Percentiles rank a stretch among this genome's conserved stretches.
Evolutionary conservation across 2,888 invertebrate species (phyloP).

Genomic region (Caenorhabditis sulstoni): DNA sequence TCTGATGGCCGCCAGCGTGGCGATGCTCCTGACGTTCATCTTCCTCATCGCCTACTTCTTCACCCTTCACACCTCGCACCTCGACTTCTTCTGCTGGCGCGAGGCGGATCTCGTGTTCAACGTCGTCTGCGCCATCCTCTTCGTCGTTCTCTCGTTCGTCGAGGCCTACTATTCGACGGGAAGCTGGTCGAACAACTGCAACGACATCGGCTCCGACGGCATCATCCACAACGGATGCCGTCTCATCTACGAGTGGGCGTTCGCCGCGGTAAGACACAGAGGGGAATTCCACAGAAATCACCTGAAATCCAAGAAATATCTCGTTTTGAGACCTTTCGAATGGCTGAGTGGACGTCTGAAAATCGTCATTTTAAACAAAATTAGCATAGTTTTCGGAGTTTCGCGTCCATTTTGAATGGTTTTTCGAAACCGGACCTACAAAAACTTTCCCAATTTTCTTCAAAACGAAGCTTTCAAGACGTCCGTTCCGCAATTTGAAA

Average conservation of each 20-base stretch:
- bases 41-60: slow-evolving; percentile 78
- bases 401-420: too few relatives aligned
- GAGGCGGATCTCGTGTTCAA: slow-evolving; percentile 76
- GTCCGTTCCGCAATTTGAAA: too few relatives aligned
- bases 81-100: slow-evolving; percentile 78
- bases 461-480: too few relatives aligned
- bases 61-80: slow-evolving; percentile 73
- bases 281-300: too few relatives aligned
- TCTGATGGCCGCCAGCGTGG: slow-evolving; percentile 74
- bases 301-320: too few relatives aligned
- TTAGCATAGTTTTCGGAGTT: too few relatives aligned
- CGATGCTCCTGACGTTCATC: slow-evolving; percentile 77
- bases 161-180: slow-evolving; percentile 79
- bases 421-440: too few relatives aligned
- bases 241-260: slow-evolving; percentile 78
- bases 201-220: slow-evolving; percentile 78
- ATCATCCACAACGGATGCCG: slow-evolving; percentile 79
- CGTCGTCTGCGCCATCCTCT: slow-evolving; percentile 67
- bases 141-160: slow-evolving; percentile 72
- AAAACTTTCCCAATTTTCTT: too few relatives aligned
- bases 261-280: slow-evolving; percentile 79
- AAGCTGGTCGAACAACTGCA: slow-evolving; percentile 80
- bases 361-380: too few relatives aligned
- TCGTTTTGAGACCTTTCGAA: too few relatives aligned
- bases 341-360: too few relatives aligned